Percentiles rank a stretch among this genome's conserved stretches.
Conservation (phyloP, 2,797 vertebrate genomes). For the Cottoperca gobio region DNA sequence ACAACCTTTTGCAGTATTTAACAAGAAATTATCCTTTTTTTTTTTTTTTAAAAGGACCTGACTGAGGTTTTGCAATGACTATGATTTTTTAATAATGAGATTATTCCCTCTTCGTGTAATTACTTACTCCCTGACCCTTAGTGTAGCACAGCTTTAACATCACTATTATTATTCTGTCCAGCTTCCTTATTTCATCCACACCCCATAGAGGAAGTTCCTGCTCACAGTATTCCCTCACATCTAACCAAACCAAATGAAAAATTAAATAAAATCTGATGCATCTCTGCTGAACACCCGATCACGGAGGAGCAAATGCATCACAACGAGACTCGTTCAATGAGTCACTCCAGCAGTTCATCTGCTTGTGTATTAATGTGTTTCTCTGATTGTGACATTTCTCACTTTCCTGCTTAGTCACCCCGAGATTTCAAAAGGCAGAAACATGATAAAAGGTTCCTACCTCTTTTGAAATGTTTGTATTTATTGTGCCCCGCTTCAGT, state of each 20-base stretch:
- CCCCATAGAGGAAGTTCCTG: not conserved
- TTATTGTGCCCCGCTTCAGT: no score
- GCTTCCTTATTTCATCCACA: conserved; percentile 16
- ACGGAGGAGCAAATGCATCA: no score
- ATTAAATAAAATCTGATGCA: no score
- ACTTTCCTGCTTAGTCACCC: no score
- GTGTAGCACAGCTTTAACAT: conserved; percentile 19
- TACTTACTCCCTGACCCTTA: conserved; percentile 42
- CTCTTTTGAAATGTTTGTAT: no score
- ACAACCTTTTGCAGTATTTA: conserved; percentile 40
- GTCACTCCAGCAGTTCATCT: no score
- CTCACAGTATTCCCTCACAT: not conserved
- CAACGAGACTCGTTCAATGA: no score
- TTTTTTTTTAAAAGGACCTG: conserved; percentile 20
- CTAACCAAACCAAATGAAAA: no score
- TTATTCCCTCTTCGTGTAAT: conserved; percentile 50
- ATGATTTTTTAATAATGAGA: conserved; percentile 43
- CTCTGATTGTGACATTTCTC: no score
- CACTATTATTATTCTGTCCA: conserved; percentile 31
- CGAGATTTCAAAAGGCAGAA: no score
- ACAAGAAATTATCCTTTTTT: conserved; percentile 46
- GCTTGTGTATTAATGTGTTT: no score
- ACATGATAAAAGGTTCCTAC: no score
- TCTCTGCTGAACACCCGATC: not conserved
- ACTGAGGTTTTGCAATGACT: conserved; percentile 34